phyloP scores from a whole-genome alignment of 2,888 invertebrate genomes.

The Rugalucina vietnamica region DNA sequence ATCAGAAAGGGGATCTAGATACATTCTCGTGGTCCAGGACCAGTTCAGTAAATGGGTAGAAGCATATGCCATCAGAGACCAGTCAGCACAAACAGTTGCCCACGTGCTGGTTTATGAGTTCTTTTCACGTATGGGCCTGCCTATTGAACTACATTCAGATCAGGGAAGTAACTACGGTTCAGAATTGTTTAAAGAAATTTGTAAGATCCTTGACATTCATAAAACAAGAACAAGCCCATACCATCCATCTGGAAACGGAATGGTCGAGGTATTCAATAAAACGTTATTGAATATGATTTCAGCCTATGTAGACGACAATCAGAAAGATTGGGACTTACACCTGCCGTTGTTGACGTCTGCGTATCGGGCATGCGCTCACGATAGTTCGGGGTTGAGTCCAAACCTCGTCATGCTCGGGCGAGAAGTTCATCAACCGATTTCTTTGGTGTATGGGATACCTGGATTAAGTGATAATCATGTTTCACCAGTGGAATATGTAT shows the following conservation, averaged over 20 bases:
- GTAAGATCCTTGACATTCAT: not conserved
- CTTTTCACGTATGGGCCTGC: not conserved
- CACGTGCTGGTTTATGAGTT: not conserved
- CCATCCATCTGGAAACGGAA: conserved; percentile 28
- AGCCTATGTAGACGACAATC: conserved; percentile 25
- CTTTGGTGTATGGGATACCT: not conserved
- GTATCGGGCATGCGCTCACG: conserved; percentile 22
- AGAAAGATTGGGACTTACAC: conserved; percentile 26
- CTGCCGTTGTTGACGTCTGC: conserved; percentile 12
- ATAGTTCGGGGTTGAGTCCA: conserved; percentile 3
- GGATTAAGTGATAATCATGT: not conserved
- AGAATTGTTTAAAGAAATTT: not conserved
- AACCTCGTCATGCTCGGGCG: not conserved
- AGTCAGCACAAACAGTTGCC: conserved; percentile 46
- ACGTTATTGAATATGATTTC: conserved; percentile 24
- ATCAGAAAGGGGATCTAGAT: conserved; percentile 40
- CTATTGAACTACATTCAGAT: not conserved
- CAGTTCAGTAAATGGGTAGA: conserved; percentile 55
- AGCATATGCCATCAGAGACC: conserved; percentile 41
- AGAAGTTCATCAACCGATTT: not conserved
- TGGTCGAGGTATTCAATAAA: conserved; percentile 11
- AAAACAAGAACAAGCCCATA: not conserved
- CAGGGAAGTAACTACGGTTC: not conserved
- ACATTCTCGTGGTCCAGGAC: conserved; percentile 50
- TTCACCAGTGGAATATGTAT: not conserved